phyloP scores from a whole-genome alignment of 1,140 invertebrate species.

The Popillia japonica region DNA sequence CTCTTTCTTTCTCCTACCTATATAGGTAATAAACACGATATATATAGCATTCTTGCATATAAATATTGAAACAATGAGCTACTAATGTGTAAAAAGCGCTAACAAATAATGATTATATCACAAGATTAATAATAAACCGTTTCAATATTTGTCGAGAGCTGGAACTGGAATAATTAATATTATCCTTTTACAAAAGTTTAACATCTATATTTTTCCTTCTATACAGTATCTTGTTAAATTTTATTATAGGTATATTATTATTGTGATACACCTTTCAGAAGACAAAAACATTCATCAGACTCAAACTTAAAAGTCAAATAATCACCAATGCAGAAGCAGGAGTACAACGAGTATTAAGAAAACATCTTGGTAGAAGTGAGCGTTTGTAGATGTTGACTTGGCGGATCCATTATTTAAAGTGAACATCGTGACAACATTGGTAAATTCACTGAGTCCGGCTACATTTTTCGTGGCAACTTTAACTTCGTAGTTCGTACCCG shows the following conservation, averaged over 20 bases:
- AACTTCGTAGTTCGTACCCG: slow-evolving; percentile 34
- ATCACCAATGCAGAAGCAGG: neutral
- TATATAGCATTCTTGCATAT: too few species aligned
- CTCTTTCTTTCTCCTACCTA: too few species aligned
- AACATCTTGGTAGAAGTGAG: neutral
- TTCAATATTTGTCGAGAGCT: too few species aligned
- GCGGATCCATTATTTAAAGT: neutral
- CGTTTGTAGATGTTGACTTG: neutral
- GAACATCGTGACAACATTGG: neutral
- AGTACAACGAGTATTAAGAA: neutral
- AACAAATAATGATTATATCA: too few species aligned
- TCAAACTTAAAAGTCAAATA: neutral
- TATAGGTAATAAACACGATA: too few species aligned
- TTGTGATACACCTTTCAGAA: neutral
- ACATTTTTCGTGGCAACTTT: slow-evolving; percentile 30
- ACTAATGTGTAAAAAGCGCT: too few species aligned
- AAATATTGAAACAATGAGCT: too few species aligned
- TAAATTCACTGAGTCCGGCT: slow-evolving; percentile 24
- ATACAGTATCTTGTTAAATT: neutral
- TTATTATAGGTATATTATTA: neutral
- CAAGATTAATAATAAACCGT: too few species aligned
- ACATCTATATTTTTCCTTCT: neutral
- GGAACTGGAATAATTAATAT: too few species aligned
- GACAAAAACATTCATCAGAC: neutral
- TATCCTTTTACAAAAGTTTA: neutral